phyloP scores from a whole-genome alignment of 2,113 vertebrate genomes.

The Psettodes erumei region DNA sequence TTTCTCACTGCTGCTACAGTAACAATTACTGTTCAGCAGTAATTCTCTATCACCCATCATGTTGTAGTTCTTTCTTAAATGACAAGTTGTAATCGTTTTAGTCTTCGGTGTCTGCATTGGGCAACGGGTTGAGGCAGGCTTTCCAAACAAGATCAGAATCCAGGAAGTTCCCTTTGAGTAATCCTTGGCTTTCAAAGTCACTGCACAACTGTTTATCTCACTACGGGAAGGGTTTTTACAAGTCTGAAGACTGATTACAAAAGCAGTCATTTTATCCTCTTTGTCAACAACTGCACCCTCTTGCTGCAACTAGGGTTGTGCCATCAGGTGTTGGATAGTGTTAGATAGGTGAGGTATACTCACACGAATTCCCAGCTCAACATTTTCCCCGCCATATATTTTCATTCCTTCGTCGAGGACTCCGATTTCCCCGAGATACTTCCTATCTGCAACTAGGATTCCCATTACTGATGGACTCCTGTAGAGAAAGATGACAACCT shows the following conservation, averaged over 20 bases:
- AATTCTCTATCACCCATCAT: background rate
- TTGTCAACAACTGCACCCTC: background rate
- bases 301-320: background rate
- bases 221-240: background rate
- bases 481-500: background rate
- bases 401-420: constrained; percentile 93
- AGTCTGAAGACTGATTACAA: background rate
- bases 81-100: background rate
- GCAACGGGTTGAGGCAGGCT: background rate
- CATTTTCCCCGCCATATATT: constrained; percentile 94
- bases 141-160: background rate
- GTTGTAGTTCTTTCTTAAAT: background rate
- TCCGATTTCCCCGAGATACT: constrained; percentile 93
- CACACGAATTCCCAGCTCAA: constrained; percentile 94
- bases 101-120: background rate
- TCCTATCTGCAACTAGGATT: constrained; percentile 90
- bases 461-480: constrained; percentile 95
- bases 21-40: background rate
- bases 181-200: background rate
- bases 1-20: background rate
- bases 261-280: background rate
- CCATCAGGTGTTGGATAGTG: background rate
- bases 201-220: background rate
- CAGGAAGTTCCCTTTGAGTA: background rate
- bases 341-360: constrained; percentile 54